These are phyloP conservation scores for Octomys mimax DNA, from an alignment of 2,797 vertebrate species.

Conservation along the genomic window DNA sequence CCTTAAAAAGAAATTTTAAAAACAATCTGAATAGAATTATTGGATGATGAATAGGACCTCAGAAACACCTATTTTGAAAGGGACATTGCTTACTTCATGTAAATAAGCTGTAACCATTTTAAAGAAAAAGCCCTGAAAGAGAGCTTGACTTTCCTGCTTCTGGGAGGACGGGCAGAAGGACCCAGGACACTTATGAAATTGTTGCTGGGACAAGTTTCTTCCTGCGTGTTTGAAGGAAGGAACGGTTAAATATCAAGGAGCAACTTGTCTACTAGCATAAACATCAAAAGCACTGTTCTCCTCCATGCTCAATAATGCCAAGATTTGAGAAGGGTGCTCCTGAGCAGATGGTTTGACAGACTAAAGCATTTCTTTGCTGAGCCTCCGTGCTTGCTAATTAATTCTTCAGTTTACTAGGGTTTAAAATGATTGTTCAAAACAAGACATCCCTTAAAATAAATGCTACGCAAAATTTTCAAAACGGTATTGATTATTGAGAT, in stretches of 20 bases:
- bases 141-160: not conserved
- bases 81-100: not conserved
- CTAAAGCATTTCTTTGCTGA: slow-evolving; percentile 91
- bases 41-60: not conserved
- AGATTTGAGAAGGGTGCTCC: slow-evolving; percentile 87
- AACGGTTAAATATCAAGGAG: slow-evolving; percentile 76
- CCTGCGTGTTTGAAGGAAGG: slow-evolving; percentile 16
- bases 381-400: slow-evolving; percentile 90
- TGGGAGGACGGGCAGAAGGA: not conserved
- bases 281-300: slow-evolving; percentile 78
- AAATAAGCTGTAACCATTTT: not conserved
- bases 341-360: slow-evolving; percentile 91
- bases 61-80: not conserved
- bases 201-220: not conserved
- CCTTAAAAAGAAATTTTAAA: slow-evolving; percentile 24
- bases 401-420: slow-evolving; percentile 91
- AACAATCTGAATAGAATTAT: not conserved
- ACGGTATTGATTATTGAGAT: slow-evolving; percentile 79
- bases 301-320: slow-evolving; percentile 85
- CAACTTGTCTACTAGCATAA: slow-evolving; percentile 74
- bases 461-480: slow-evolving; percentile 86
- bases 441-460: slow-evolving; percentile 88
- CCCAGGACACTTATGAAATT: slow-evolving; percentile 56
- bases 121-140: not conserved
- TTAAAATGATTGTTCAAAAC: slow-evolving; percentile 90